Evolutionary conservation across 2,113 vertebrate genomes (phyloP), one percentile per base, ranked within the genome.

Genomic region (Oenanthe oenanthe): DNA sequence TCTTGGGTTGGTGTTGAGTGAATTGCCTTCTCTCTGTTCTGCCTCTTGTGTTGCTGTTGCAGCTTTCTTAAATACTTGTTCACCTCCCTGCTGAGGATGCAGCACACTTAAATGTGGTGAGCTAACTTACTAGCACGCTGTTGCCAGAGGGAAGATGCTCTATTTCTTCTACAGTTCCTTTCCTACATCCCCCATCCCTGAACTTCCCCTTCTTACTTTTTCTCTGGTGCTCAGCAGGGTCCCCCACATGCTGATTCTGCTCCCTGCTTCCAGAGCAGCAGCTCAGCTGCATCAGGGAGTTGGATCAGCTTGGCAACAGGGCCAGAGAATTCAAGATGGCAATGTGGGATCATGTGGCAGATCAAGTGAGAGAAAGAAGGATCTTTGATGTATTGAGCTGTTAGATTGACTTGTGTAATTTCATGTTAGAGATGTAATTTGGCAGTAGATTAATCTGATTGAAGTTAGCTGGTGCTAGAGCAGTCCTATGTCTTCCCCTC

Each of bases 191-290:
- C 24, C 20, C 13, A 15, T 79, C 25, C 50, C n/a, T 91, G 53
- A 62, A 62, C 14, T 40, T 79, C 16, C 9, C 38, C 9, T 25
- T 3, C 36, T 29, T 40, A 1, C 15, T 19, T 50, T 42, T 65
- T 32, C 28, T 24, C n/a, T 63, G 58, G 34, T 17, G 28, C 31
- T 68, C 53, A 67, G 1, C 17, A 38, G 36, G 8, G 13, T 62
- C 8, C 9, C 2, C 1, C 26, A 6, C 0, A 0, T 17, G 14
- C 40, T 45, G 73, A 15, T 53, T 54, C 16, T 54, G 26, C 28
- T 78, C 6, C 0, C 24, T 24, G 47, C 36, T 78, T 53, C n/a
- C 38, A 61, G 61, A 71, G 26, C 7, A 5, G 10, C 22, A 38
- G 22, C 36, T 16, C 11, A 16, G 20, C 57, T 75, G 62, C 31